Evolutionary conservation across 2,888 invertebrate species (phyloP).

Genomic region (Lepeophtheirus nordmannii): DNA sequence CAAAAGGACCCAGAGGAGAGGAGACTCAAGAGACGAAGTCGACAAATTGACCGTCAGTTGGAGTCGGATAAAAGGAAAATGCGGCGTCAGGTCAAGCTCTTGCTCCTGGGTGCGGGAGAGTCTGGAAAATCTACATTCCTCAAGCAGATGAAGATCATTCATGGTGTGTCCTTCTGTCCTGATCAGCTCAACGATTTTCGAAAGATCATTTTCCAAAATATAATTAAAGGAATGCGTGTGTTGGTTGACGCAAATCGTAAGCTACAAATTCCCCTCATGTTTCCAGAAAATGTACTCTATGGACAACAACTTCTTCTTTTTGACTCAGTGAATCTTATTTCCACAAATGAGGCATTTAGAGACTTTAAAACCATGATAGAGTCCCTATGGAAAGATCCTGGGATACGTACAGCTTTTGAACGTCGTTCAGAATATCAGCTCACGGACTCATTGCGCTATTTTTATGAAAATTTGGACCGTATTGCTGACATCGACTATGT

Average conservation of each 20-base stretch:
- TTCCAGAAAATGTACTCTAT: not conserved
- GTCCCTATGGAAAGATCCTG: slow-evolving; percentile 68
- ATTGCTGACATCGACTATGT: slow-evolving; percentile 47
- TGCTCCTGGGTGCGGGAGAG: slow-evolving; percentile 73
- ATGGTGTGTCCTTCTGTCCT: slow-evolving; percentile 56
- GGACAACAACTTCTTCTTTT: not conserved
- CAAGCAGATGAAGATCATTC: slow-evolving; percentile 95
- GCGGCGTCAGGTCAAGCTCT: slow-evolving; percentile 65
- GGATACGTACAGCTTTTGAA: slow-evolving; percentile 77
- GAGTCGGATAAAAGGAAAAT: slow-evolving; percentile 67
- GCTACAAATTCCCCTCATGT: slow-evolving; percentile 47
- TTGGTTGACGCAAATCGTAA: slow-evolving; percentile 88
- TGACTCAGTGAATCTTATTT: slow-evolving; percentile 1
- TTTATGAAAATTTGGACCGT: slow-evolving; percentile 78
- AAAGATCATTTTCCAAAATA: slow-evolving; percentile 85
- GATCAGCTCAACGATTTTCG: slow-evolving; percentile 76
- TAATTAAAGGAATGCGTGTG: slow-evolving; percentile 87
- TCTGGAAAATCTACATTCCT: slow-evolving; percentile 47
- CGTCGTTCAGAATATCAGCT: slow-evolving; percentile 90
- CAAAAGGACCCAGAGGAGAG: not conserved
- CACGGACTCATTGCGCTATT: slow-evolving; percentile 90
- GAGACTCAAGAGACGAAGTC: slow-evolving; percentile 40
- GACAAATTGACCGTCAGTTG: slow-evolving; percentile 68
- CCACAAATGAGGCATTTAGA: not conserved
- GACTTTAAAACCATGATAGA: not conserved